phyloP scores from a whole-genome alignment of 2,888 invertebrate species.

The Phragmatobia fuliginosa region DNA sequence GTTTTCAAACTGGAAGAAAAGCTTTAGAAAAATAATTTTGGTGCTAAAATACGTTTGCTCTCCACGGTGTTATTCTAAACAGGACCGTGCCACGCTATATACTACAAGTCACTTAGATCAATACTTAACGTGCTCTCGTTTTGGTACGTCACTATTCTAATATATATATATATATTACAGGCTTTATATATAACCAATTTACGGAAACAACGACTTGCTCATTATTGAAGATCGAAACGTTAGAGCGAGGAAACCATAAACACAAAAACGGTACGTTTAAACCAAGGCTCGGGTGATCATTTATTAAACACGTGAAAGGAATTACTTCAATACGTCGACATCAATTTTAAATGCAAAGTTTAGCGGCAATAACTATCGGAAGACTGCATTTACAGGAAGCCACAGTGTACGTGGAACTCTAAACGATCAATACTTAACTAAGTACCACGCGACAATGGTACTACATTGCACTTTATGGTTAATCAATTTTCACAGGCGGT shows the following conservation, averaged over 20 bases:
- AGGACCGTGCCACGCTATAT: conserved; percentile 69
- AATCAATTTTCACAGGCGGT: conserved; percentile 79
- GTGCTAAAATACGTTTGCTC: conserved; percentile 74
- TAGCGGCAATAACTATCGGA: conserved; percentile 85
- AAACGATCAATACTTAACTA: conserved; percentile 81
- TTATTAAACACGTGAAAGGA: conserved; percentile 46
- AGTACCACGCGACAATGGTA: conserved; percentile 76
- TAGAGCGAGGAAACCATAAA: conserved; percentile 45
- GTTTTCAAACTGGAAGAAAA: conserved; percentile 79
- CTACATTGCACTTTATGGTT: conserved; percentile 80
- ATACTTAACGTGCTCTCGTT: conserved; percentile 49
- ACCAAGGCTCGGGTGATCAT: conserved; percentile 40
- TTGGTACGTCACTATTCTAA: conserved; percentile 50
- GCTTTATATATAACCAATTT: conserved; percentile 57
- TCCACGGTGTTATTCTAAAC: conserved; percentile 70
- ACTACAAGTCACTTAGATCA: conserved; percentile 67
- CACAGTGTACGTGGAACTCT: conserved; percentile 81
- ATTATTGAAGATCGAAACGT: conserved; percentile 61
- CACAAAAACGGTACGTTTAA: conserved; percentile 45
- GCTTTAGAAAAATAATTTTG: conserved; percentile 83
- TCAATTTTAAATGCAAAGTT: conserved; percentile 81
- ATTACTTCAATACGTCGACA: conserved; percentile 64
- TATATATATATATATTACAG: conserved; percentile 64
- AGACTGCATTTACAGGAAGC: conserved; percentile 86
- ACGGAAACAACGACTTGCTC: conserved; percentile 68